These are phyloP conservation scores for Loriculus beryllinus DNA, from an alignment of 2,797 vertebrate species.

Conservation along the genomic window DNA sequence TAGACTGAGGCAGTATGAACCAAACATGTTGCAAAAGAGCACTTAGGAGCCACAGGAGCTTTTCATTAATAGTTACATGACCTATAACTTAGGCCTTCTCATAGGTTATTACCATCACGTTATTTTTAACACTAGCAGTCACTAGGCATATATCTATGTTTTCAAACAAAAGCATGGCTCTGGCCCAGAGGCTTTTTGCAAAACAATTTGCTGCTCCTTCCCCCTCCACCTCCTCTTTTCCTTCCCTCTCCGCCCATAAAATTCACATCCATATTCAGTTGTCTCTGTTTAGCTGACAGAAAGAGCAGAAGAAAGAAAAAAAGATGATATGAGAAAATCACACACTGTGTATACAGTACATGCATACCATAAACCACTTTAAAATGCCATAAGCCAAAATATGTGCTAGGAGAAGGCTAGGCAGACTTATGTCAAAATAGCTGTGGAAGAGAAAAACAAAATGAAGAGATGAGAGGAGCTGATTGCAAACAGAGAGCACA, in stretches of 20 bases:
- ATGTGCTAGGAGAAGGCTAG: background rate
- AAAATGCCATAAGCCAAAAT: background rate
- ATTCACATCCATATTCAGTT: slow-evolving; percentile 25
- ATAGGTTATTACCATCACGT: background rate
- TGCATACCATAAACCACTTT: background rate
- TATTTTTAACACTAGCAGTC: background rate
- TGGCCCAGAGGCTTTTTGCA: slow-evolving; percentile 13
- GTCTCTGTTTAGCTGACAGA: background rate
- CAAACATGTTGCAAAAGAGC: background rate
- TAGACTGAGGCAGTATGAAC: background rate
- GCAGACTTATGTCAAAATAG: background rate
- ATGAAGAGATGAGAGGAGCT: background rate
- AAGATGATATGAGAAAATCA: background rate
- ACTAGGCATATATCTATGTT: background rate
- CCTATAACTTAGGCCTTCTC: background rate
- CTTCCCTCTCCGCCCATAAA: slow-evolving; percentile 43
- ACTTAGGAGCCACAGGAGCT: background rate
- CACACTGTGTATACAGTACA: fast-evolving
- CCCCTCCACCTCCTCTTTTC: slow-evolving; percentile 40
- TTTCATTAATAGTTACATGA: background rate
- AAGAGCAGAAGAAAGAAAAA: background rate
- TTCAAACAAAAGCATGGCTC: slow-evolving; percentile 46
- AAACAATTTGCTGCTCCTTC: slow-evolving; percentile 31
- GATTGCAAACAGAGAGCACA: background rate
- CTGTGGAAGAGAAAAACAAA: background rate